These are phyloP conservation scores for Corapipo altera DNA, from an alignment of 2,113 vertebrate genomes.

Conservation along the genomic window DNA sequence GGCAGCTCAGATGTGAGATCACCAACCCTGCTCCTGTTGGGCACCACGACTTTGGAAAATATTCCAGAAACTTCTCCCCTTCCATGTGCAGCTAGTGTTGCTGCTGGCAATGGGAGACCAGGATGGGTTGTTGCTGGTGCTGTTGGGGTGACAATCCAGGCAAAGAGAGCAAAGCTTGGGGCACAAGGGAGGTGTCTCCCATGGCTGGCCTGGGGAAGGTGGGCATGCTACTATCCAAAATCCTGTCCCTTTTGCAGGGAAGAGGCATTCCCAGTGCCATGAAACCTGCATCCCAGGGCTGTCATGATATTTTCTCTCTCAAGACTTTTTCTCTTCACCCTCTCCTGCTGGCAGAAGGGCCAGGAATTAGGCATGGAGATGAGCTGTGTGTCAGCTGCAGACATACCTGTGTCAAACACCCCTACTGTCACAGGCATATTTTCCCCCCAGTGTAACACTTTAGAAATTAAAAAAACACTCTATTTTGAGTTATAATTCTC, in stretches of 20 bases:
- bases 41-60: neutral
- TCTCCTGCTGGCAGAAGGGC: neutral
- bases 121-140: neutral
- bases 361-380: neutral
- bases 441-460: neutral
- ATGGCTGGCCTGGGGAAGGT: neutral
- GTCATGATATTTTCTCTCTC: neutral
- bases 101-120: neutral
- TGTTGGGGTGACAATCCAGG: neutral
- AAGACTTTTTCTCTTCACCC: neutral
- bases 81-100: neutral
- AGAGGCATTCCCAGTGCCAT: rapidly evolving
- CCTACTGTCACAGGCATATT: rapidly evolving
- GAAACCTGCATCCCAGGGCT: neutral
- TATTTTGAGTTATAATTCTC: neutral
- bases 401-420: neutral
- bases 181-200: neutral
- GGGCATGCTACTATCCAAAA: neutral
- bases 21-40: neutral
- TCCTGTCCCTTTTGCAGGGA: neutral
- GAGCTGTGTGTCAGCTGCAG: neutral
- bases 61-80: neutral
- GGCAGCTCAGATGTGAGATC: neutral
- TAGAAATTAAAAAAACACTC: neutral
- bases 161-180: neutral